Evolutionary conservation across 2,797 vertebrate species (phyloP), one percentile per base, ranked within the genome.

Genomic region (Bradypodion pumilum): DNA sequence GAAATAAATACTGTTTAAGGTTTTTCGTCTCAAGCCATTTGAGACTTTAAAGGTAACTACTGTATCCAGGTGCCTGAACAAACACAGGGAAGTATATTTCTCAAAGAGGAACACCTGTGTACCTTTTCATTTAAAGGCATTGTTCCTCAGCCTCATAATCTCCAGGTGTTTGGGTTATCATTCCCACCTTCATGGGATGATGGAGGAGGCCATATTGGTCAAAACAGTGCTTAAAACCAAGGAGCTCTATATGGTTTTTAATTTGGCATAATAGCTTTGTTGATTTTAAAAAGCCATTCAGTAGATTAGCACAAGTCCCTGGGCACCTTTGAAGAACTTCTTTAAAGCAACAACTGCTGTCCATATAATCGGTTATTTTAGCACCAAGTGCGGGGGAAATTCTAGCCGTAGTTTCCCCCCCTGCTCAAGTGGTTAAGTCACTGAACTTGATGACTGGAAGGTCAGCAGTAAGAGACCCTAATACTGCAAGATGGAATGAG

Each of bases 311-410:
- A 59, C 25, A 75, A 56, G 7, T 29, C 62, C 59, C 21, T 44
- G 32, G 52, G 27, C 29, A 44, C 23, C 15, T 46, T 27, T 46
- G 27, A 46, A 72, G 25, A 8, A 25, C 21, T 16, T 35, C n/a
- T 32, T 35, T 37, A 19, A 72, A 84, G n/a, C 40, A 63, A 32
- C 25, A 46, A 5, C n/a, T 63, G 8, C 5, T 69, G 0, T 1
- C 23, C 70, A 80, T 68, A 25, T 78, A 52, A 79, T 74, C 63
- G 12, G 21, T 27, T 74, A 40, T 52, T 77, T 65, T 84, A 80
- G 37, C 25, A 25, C 32, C 25, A 0, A 21, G 77, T 0, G 0
- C 0, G 27, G 46, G 70, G 76, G 65, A 68, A 19, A 16, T 25
- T 56, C n/a, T 32, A 56, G 19, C 44, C 44, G 46, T 56, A 35